Conservation (phyloP, 92 coral and sea anemone genomes). For the Epizoanthus scotinus region DNA sequence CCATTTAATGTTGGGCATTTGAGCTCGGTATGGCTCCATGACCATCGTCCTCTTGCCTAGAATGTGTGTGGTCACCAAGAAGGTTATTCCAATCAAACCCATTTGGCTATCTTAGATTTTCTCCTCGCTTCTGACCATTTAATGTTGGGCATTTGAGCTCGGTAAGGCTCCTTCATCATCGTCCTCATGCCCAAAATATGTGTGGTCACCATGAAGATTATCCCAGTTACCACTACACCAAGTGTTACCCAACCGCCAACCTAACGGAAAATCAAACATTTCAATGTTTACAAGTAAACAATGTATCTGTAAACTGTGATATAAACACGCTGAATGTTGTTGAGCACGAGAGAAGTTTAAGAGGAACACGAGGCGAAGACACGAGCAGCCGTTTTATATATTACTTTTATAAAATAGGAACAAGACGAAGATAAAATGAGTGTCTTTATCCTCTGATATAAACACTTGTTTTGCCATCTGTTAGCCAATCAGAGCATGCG, state of each 20-base stretch:
- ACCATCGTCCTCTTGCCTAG: slow-evolving; percentile 62
- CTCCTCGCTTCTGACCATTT: slow-evolving; percentile 79
- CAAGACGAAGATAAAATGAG: too few species aligned
- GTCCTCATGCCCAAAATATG: slow-evolving; percentile 69
- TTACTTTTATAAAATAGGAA: too few species aligned
- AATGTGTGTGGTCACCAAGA: slow-evolving; percentile 63
- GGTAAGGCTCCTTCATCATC: slow-evolving; percentile 47
- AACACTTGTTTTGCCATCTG: too few species aligned
- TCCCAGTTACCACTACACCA: slow-evolving; percentile 79
- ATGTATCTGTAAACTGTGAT: too few species aligned
- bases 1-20: slow-evolving; percentile 64
- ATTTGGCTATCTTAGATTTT: slow-evolving; percentile 70
- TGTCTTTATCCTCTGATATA: too few species aligned
- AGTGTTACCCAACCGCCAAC: slow-evolving; percentile 89
- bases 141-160: slow-evolving; percentile 47
- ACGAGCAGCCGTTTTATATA: too few species aligned
- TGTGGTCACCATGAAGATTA: slow-evolving; percentile 60
- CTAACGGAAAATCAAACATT: slow-evolving; percentile 27
- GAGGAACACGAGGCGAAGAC: too few species aligned
- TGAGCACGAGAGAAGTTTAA: too few species aligned
- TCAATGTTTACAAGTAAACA: too few species aligned
- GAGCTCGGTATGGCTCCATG: slow-evolving; percentile 36
- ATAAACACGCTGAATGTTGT: too few species aligned
- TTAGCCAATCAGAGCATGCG: too few species aligned
- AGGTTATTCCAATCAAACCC: slow-evolving; percentile 47